phyloP scores from a whole-genome alignment of 2,797 vertebrate genomes.

The Streptopelia turtur region DNA sequence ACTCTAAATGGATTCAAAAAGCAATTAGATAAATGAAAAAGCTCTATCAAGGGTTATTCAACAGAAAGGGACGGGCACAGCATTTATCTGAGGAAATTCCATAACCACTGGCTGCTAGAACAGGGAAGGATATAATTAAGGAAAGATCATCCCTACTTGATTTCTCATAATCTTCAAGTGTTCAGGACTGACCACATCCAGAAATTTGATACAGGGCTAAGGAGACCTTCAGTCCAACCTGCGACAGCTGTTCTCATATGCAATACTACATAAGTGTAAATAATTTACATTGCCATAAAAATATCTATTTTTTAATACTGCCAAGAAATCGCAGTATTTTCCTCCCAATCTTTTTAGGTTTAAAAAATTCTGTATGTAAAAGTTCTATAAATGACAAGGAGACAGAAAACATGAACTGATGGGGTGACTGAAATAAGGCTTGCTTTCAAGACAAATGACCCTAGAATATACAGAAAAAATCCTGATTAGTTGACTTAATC shows the following conservation, averaged over 20 bases:
- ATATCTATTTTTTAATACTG: neutral
- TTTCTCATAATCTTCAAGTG: neutral
- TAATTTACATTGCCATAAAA: neutral
- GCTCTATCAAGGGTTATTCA: neutral
- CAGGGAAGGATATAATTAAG: neutral
- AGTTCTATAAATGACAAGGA: neutral
- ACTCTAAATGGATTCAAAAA: neutral
- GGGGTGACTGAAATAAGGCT: neutral
- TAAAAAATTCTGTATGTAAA: neutral
- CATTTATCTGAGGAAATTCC: neutral
- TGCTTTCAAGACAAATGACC: neutral
- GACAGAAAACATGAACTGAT: neutral
- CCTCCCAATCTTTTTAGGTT: neutral
- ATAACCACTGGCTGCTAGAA: neutral
- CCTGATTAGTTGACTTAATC: neutral
- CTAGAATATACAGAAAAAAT: neutral
- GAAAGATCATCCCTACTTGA: neutral
- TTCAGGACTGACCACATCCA: neutral
- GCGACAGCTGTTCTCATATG: neutral
- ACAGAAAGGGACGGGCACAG: neutral
- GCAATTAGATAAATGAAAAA: constrained; percentile 36
- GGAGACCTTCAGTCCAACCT: neutral
- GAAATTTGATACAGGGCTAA: neutral
- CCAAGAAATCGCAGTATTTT: neutral
- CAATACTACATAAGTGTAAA: neutral